Evolutionary conservation across 2,888 invertebrate genomes (phyloP).

Genomic region (Urechis unicinctus): DNA sequence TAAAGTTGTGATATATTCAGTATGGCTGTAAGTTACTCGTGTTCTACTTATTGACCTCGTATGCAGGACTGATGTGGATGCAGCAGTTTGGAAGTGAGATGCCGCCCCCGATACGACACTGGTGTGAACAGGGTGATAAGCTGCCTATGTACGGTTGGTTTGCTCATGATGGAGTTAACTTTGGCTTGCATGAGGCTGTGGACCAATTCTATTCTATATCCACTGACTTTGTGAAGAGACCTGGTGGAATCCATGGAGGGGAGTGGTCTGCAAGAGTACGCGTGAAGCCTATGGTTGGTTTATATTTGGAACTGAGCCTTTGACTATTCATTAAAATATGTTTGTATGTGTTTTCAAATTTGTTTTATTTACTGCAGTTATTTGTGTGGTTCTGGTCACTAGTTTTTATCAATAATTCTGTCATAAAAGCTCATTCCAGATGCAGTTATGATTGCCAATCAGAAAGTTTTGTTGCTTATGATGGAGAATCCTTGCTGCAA

Average conservation of each 20-base stretch:
- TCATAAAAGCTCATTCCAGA: too few species aligned
- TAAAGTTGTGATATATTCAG: too few species aligned
- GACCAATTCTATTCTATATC: conserved; percentile 72
- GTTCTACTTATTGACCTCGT: conserved; percentile 53
- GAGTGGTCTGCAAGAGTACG: conserved; percentile 86
- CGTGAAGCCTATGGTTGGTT: conserved; percentile 57
- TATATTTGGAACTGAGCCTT: too few species aligned
- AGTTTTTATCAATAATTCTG: too few species aligned
- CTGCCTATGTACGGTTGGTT: conserved; percentile 74
- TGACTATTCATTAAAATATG: background rate
- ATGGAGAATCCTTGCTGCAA: too few species aligned
- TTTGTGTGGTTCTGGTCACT: too few species aligned
- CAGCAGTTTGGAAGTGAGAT: conserved; percentile 58
- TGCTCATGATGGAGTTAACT: conserved; percentile 84
- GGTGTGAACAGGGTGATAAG: conserved; percentile 71
- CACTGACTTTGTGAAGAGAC: conserved; percentile 83
- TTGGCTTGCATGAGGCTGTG: conserved; percentile 82
- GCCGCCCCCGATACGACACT: conserved; percentile 77
- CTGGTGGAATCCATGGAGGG: conserved; percentile 75
- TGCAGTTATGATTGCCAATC: too few species aligned
- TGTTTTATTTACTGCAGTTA: background rate
- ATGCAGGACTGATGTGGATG: conserved; percentile 92
- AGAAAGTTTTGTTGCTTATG: too few species aligned
- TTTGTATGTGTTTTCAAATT: background rate
- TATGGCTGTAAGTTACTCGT: too few species aligned